Conservation (phyloP, 2,888 invertebrate species). For the Mythimna albipuncta region DNA sequence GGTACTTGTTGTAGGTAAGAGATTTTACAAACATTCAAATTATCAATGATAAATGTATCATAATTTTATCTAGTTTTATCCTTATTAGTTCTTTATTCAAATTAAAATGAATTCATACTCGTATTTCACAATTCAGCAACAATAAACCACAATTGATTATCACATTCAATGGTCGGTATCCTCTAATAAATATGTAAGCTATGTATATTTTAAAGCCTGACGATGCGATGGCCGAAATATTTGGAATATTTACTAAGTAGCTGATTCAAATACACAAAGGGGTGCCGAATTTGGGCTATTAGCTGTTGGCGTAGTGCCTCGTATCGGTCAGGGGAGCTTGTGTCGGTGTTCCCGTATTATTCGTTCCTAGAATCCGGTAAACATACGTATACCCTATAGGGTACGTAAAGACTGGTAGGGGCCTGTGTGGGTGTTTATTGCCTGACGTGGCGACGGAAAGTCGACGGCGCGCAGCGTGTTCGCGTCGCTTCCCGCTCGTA, state of each 20-base stretch:
- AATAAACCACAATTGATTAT: background rate
- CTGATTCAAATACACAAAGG: background rate
- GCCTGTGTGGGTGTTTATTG: background rate
- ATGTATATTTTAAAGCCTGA: background rate
- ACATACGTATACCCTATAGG: background rate
- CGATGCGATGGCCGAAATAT: conserved; percentile 1
- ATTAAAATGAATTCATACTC: background rate
- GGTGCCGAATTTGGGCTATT: conserved; percentile 11
- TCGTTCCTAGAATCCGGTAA: background rate
- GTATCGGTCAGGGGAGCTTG: background rate
- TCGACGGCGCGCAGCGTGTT: background rate
- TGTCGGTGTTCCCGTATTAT: background rate
- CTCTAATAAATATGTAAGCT: background rate
- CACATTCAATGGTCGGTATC: background rate
- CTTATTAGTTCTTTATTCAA: background rate
- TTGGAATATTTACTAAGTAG: conserved; percentile 16
- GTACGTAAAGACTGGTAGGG: background rate
- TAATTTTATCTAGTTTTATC: background rate
- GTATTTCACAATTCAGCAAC: background rate
- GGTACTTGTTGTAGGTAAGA: background rate
- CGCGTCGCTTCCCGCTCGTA: background rate
- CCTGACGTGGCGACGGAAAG: background rate
- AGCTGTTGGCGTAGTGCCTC: conserved; percentile 9
- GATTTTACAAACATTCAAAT: background rate
- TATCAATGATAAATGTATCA: background rate